These are phyloP conservation scores for Pegoplata infirma DNA, from an alignment of 2,888 invertebrate species.

Conservation along the genomic window DNA sequence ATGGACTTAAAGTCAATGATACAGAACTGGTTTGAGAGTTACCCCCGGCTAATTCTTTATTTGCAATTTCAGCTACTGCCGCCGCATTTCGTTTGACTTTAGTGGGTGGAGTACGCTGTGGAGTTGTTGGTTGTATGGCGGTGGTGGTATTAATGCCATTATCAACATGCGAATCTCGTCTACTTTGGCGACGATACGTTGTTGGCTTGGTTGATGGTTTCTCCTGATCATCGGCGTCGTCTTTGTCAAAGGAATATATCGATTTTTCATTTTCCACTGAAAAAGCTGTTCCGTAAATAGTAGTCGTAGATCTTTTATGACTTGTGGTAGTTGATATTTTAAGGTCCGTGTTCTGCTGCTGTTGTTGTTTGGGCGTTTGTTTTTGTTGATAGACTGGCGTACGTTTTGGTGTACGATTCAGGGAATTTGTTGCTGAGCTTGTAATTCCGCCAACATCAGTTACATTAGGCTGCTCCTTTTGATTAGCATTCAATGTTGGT, in stretches of 20 bases:
- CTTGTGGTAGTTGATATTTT: constrained; percentile 76
- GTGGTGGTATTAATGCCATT: constrained; percentile 63
- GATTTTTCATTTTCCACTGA: constrained; percentile 85
- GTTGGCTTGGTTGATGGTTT: constrained; percentile 55
- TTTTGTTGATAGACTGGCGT: constrained; percentile 81
- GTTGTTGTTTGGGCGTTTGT: constrained; percentile 61
- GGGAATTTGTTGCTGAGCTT: constrained; percentile 62
- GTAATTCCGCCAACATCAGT: constrained; percentile 37
- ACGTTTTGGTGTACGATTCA: constrained; percentile 69
- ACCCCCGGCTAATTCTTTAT: constrained; percentile 67
- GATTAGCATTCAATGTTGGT: constrained; percentile 49
- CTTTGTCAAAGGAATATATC: constrained; percentile 85
- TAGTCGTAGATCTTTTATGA: constrained; percentile 65
- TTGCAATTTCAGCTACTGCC: constrained; percentile 70
- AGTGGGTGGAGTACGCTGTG: constrained; percentile 68
- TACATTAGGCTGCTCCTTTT: constrained; percentile 62
- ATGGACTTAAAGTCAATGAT: constrained; percentile 76
- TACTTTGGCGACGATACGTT: constrained; percentile 79
- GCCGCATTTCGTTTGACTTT: constrained; percentile 68
- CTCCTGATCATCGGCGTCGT: constrained; percentile 81
- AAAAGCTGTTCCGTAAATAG: constrained; percentile 79
- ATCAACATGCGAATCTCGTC: constrained; percentile 76
- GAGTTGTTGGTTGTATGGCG: constrained; percentile 63
- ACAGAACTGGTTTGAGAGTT: constrained; percentile 72
- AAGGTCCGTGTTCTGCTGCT: constrained; percentile 67